Base-by-base conservation (phyloP, 2,113 vertebrate genomes). In the Ochotona curzoniae region DNA sequence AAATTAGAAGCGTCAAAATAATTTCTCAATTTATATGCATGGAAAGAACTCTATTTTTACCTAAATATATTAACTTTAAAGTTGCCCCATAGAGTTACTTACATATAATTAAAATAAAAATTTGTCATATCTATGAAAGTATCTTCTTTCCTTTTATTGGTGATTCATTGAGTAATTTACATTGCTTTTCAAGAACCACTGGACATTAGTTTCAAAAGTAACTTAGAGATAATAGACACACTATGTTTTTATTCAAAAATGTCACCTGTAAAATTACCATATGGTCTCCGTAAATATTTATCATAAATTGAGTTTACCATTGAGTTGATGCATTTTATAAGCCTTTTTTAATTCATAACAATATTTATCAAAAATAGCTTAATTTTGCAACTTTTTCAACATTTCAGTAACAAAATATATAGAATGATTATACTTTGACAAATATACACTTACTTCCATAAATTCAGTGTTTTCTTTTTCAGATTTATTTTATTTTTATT, bases 1-100 rank as follows among this genome's bases (percentile, higher is more conserved):
- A 97, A 96, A 97, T 97, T 90, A 97, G 32, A 97, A 89, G 89
- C 93, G 80, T 90, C 91, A 96, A 95, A 78, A 17, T 95, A 96
- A 97, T 97, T 96, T 60, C 91, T 96, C 87, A 90, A 86, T 95
- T 97, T 96, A 95, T 94, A 95, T 95, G 69, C 89, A 92, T 51
- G 49, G 81, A 93, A 95, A 93, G 35, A 96, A 18, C 44, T 91
- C 32, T 69, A 5, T 89, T 96, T 96, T 97, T 96, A 70, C 97
- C 94, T 89, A 94, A 96, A 96, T 95, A 78, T 85, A 80, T 70
- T 82, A 93, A 35, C 12, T 81, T 35, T 93, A 17, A 95, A 87
- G 61, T 93, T 74, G 26, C 32, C 1, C 78, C 51, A 91, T 81
- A 93, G 79, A 47, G 20, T 60, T 90, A 38, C 32, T 2, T 89